Evolutionary conservation across 1,140 invertebrate genomes (phyloP).

Genomic region (Orius laevigatus): DNA sequence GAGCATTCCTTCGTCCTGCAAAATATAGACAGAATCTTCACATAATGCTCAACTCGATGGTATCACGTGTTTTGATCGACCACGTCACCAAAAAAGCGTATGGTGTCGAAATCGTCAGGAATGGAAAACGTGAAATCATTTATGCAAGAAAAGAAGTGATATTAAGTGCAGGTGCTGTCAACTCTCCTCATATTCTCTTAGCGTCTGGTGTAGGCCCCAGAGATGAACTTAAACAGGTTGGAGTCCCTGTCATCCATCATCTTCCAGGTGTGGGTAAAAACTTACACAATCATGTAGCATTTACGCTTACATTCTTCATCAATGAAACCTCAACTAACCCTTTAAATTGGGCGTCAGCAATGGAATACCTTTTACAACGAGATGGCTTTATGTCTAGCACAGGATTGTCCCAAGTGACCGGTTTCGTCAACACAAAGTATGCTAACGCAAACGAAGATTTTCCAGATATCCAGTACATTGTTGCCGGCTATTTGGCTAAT

Average conservation of each 20-base stretch:
- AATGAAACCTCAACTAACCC: slow-evolving; percentile 67
- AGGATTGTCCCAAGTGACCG: slow-evolving; percentile 66
- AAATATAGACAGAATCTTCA: slow-evolving; percentile 55
- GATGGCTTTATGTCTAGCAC: slow-evolving; percentile 73
- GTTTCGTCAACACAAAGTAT: slow-evolving; percentile 56
- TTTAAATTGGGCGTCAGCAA: slow-evolving; percentile 72
- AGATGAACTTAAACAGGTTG: slow-evolving; percentile 44
- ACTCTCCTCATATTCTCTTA: slow-evolving; percentile 66
- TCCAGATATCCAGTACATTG: slow-evolving; percentile 74
- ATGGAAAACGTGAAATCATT: slow-evolving; percentile 36
- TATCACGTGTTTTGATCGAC: slow-evolving; percentile 54
- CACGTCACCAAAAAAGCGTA: slow-evolving; percentile 43
- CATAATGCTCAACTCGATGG: slow-evolving; percentile 58
- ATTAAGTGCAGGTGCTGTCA: slow-evolving; percentile 49
- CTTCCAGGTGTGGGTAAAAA: slow-evolving; percentile 75
- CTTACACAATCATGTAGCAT: slow-evolving; percentile 73
- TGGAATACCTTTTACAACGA: slow-evolving; percentile 68
- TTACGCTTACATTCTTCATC: slow-evolving; percentile 56
- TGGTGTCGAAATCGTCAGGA: slow-evolving; percentile 45
- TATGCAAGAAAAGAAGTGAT: slow-evolving; percentile 49
- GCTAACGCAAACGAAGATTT: slow-evolving; percentile 53
- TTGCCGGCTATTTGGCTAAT: slow-evolving; percentile 64
- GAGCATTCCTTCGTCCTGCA: slow-evolving; percentile 55
- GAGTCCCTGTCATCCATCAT: slow-evolving; percentile 48
- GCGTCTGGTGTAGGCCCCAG: slow-evolving; percentile 66